Percentiles rank a stretch among this genome's conserved stretches.
These are phyloP conservation scores for Globicephala melas DNA, from an alignment of 2,113 vertebrate species.

Conservation along the genomic window DNA sequence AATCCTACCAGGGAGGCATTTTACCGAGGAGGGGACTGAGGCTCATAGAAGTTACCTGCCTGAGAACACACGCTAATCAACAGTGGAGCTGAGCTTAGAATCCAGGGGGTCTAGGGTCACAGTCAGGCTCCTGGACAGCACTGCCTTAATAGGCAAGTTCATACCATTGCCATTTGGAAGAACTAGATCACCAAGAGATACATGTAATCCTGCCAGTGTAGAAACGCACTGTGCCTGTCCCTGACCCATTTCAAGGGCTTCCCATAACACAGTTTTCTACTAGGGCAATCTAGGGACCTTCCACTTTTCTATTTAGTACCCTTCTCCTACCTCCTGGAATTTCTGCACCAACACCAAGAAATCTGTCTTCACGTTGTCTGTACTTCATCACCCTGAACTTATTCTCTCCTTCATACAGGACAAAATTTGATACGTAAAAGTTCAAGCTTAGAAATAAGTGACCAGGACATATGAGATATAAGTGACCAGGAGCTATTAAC, in stretches of 20 bases:
- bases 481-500: slow-evolving; percentile 19
- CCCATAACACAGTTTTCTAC: background rate
- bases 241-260: background rate
- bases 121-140: background rate
- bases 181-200: background rate
- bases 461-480: background rate
- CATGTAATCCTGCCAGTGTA: background rate
- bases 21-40: background rate
- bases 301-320: background rate
- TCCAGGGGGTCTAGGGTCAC: background rate
- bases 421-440: background rate
- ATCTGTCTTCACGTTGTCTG: background rate
- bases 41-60: background rate
- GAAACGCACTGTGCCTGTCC: background rate
- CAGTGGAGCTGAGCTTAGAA: no score
- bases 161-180: background rate
- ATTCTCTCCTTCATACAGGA: background rate
- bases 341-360: background rate
- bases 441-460: slow-evolving; percentile 27
- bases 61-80: background rate
- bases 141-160: background rate
- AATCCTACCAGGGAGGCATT: background rate
- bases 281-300: background rate
- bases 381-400: background rate
- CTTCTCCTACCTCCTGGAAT: background rate